Conservation (phyloP, 2,797 vertebrate species). For the Pangasius sanitwongsei region DNA sequence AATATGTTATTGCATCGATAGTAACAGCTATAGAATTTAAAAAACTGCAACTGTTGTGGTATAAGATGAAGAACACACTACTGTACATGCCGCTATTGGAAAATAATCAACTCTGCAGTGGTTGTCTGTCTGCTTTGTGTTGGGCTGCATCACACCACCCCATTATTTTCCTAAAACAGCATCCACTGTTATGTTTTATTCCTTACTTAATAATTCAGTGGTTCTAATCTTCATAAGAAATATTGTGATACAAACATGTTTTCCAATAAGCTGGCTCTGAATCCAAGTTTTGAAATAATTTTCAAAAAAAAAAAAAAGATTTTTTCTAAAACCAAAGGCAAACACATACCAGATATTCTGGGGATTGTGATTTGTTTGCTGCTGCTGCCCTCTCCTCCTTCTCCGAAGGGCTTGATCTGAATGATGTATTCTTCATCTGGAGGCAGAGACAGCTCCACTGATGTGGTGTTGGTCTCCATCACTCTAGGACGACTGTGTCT, state of each 20-base stretch:
- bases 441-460: constrained; percentile 91
- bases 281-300: neutral
- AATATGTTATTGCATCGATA: neutral
- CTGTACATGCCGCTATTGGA: neutral
- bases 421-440: constrained; percentile 92
- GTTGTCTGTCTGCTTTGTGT: neutral
- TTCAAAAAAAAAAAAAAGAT: neutral
- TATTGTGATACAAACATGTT: neutral
- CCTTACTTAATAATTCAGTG: neutral
- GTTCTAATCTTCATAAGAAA: neutral
- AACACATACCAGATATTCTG: constrained; percentile 77
- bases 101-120: neutral
- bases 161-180: neutral
- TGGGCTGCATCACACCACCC: neutral
- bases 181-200: neutral
- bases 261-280: neutral
- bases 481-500: constrained; percentile 85
- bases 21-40: neutral
- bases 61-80: neutral
- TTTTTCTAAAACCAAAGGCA: neutral
- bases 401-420: constrained; percentile 92
- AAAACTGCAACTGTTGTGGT: neutral
- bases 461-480: constrained; percentile 94
- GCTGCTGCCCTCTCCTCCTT: constrained; percentile 94
- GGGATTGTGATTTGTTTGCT: constrained; percentile 95